phyloP scores from a whole-genome alignment of 2,797 vertebrate genomes.

The Pagetopsis macropterus region DNA sequence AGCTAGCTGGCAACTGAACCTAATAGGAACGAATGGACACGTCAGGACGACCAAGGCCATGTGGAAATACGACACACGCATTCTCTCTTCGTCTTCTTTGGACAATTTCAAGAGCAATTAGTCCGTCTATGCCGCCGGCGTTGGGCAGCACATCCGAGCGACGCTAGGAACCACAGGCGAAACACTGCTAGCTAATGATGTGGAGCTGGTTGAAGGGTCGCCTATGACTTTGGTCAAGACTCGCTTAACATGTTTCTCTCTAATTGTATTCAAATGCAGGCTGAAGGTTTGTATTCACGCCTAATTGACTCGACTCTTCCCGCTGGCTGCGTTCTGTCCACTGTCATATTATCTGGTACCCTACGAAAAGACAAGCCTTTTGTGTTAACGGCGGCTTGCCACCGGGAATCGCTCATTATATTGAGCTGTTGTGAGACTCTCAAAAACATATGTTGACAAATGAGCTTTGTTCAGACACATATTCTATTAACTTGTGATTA shows the following conservation, averaged over 20 bases:
- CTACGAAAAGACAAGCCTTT: conserved; percentile 42
- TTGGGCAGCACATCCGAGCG: conserved; percentile 48
- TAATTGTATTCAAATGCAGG: conserved; percentile 60
- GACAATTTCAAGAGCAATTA: conserved; percentile 79
- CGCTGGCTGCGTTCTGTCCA: conserved; percentile 49
- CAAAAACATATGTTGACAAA: conserved; percentile 1
- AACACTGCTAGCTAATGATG: conserved; percentile 70
- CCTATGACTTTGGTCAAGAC: conserved; percentile 58
- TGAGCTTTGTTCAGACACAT: conserved; percentile 13
- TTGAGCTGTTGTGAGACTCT: conserved; percentile 15
- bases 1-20: conserved; percentile 35
- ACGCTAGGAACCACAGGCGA: conserved; percentile 39
- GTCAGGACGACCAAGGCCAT: conserved; percentile 29
- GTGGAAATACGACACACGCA: conserved; percentile 2
- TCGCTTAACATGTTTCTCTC: conserved; percentile 48
- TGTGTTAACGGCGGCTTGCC: conserved; percentile 35
- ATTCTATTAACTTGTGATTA: neutral
- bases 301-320: conserved; percentile 72
- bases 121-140: conserved; percentile 53
- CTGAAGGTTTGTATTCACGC: conserved; percentile 64
- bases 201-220: conserved; percentile 44
- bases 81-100: conserved; percentile 27
- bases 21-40: conserved; percentile 52
- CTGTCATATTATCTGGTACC: conserved; percentile 45
- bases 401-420: conserved; percentile 40